Evolutionary conservation across 2,888 invertebrate genomes (phyloP).

Genomic region (Tachina grossa): DNA sequence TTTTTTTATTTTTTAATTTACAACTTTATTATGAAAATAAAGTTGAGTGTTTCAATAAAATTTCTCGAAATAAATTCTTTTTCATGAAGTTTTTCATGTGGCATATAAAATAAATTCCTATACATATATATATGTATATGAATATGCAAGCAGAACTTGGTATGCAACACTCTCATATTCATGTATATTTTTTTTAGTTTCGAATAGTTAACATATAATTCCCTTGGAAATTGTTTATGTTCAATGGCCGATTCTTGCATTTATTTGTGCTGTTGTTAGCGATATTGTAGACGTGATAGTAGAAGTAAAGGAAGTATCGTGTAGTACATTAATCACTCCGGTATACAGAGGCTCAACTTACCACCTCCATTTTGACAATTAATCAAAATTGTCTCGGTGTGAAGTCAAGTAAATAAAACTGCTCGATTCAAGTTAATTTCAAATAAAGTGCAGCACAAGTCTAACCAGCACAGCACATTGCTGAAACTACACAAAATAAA

Average conservation of each 20-base stretch:
- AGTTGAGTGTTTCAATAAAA: too few relatives aligned
- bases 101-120: neutral
- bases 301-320: constrained; percentile 32
- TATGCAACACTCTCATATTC: constrained; percentile 7
- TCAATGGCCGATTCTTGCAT: constrained; percentile 31
- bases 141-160: constrained; percentile 11
- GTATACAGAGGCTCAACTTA: constrained; percentile 69
- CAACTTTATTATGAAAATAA: too few relatives aligned
- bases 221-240: constrained; percentile 42
- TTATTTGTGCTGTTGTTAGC: constrained; percentile 24
- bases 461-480: constrained; percentile 28
- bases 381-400: constrained; percentile 82
- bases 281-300: constrained; percentile 40
- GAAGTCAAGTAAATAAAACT: constrained; percentile 74
- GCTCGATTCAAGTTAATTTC: constrained; percentile 51
- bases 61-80: neutral
- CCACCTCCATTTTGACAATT: constrained; percentile 77
- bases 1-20: too few relatives aligned
- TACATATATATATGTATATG: neutral
- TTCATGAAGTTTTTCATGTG: neutral
- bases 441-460: constrained; percentile 27
- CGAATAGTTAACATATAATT: constrained; percentile 32
- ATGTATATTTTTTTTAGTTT: constrained; percentile 18
- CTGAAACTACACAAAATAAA: constrained; percentile 65
- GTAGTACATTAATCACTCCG: constrained; percentile 69